Evolutionary conservation across 2,113 vertebrate genomes (phyloP).

Genomic region (Protobothrops mucrosquamatus): DNA sequence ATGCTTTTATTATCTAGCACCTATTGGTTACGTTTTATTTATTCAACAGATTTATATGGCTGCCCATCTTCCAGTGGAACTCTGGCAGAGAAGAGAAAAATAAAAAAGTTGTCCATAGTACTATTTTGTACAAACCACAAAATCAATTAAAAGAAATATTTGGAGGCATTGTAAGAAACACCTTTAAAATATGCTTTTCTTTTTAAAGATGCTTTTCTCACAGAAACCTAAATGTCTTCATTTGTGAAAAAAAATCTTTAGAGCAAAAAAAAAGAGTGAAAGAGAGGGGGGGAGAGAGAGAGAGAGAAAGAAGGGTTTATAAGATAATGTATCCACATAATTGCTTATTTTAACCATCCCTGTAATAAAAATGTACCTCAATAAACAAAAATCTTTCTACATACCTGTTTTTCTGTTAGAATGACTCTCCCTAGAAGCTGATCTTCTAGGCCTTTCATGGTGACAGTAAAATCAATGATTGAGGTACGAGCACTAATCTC

Average conservation of each 20-base stretch:
- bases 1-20: neutral
- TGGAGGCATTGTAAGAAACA: neutral
- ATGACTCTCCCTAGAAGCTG: conserved; percentile 95
- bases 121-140: neutral
- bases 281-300: neutral
- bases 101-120: neutral
- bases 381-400: neutral
- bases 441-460: conserved; percentile 92
- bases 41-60: neutral
- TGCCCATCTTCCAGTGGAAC: neutral
- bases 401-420: conserved; percentile 92
- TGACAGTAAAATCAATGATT: conserved; percentile 96
- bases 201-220: neutral
- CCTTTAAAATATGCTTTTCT: neutral
- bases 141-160: neutral
- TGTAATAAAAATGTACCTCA: neutral
- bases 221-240: neutral
- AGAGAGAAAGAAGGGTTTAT: neutral
- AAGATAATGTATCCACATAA: neutral
- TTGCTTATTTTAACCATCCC: neutral
- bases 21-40: neutral
- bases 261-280: neutral
- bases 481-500: conserved; percentile 92
- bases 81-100: neutral
- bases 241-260: neutral